Percentiles rank a stretch among this genome's conserved stretches.
phyloP scores from a whole-genome alignment of 30 jellyfish, hydroid and myxozoan genomes.

The Rhopilema esculentum region DNA sequence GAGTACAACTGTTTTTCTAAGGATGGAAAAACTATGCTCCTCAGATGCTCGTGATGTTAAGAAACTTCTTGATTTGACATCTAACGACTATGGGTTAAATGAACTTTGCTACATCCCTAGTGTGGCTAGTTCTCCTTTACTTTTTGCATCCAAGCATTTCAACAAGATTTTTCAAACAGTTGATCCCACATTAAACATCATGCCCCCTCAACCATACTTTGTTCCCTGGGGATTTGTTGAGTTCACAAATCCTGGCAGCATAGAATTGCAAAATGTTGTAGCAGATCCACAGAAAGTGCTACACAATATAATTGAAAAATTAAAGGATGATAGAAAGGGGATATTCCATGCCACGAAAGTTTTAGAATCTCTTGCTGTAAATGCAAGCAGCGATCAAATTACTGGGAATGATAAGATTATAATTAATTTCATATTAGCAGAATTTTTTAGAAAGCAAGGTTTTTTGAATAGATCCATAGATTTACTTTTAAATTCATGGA shows the following conservation, averaged over 20 bases:
- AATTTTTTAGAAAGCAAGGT: conserved; percentile 31
- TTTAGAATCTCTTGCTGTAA: no score
- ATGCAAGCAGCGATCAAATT: neutral
- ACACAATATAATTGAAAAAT: no score
- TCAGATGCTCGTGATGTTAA: neutral
- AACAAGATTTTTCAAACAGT: neutral
- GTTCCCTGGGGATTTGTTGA: conserved; percentile 19
- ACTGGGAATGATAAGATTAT: neutral
- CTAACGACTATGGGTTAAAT: conserved; percentile 33
- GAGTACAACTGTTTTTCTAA: conserved; percentile 4
- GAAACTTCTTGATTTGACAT: conserved; percentile 20
- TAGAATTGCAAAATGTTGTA: no score
- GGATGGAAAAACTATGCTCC: conserved; percentile 40
- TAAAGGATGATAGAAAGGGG: no score
- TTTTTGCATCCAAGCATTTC: conserved; percentile 5
- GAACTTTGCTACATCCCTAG: conserved; percentile 12
- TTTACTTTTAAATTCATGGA: neutral
- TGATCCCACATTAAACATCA: neutral
- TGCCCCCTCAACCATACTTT: conserved; percentile 2
- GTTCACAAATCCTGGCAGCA: neutral
- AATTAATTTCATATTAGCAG: neutral
- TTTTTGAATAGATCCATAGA: neutral
- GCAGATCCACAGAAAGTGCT: no score
- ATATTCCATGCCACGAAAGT: no score
- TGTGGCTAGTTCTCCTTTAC: conserved; percentile 13